Conservation (phyloP, 2,113 vertebrate species). For the Buteo buteo region DNA sequence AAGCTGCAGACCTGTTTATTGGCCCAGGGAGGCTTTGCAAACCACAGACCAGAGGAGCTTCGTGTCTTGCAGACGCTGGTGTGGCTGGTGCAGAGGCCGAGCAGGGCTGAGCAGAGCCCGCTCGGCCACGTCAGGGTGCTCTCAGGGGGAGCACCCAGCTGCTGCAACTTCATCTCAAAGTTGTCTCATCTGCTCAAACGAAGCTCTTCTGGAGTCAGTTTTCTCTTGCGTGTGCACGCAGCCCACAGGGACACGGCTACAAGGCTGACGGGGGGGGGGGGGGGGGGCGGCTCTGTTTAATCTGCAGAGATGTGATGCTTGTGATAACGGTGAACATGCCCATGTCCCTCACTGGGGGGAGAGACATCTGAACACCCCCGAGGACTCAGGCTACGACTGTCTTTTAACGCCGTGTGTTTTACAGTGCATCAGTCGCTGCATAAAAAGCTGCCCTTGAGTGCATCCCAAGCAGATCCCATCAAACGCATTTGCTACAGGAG, state of each 20-base stretch:
- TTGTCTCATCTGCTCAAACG: not conserved
- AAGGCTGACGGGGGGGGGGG: not conserved
- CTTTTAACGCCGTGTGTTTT: rapidly evolving
- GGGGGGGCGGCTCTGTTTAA: too few species aligned
- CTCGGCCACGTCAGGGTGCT: too few species aligned
- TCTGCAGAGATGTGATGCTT: not conserved
- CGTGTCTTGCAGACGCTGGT: not conserved
- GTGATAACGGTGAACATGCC: rapidly evolving
- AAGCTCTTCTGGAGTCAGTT: not conserved
- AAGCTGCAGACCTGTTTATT: not conserved
- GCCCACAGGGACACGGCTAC: not conserved
- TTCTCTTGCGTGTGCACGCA: not conserved
- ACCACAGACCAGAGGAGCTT: not conserved
- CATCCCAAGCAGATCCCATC: not conserved
- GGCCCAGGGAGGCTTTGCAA: not conserved
- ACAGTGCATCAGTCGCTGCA: not conserved
- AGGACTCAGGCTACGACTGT: not conserved
- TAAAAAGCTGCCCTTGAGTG: not conserved
- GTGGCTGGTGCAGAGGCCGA: not conserved
- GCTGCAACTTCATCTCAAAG: not conserved
- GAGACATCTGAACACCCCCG: not conserved
- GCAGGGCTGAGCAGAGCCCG: too few species aligned
- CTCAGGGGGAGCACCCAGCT: not conserved
- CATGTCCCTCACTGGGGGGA: not conserved
- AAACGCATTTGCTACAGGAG: not conserved